Evolutionary conservation across 2,113 vertebrate species (phyloP), one percentile per base, ranked within the genome.

Genomic region (Calyptomena viridis): DNA sequence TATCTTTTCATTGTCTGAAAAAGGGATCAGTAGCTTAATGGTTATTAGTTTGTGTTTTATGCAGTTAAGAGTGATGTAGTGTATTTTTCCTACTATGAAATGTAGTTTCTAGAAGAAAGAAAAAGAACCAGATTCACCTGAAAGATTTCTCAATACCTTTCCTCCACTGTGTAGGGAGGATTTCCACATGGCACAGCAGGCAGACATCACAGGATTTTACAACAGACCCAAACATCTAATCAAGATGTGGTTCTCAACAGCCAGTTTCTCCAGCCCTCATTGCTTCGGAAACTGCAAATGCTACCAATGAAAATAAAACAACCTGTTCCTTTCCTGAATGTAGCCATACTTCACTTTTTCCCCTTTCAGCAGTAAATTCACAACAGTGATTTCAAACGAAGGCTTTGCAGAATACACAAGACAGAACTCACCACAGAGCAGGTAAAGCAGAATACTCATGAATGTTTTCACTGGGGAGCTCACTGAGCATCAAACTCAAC

Each of bases 301-400:
- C 68, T 73, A 83, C 78, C 35, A 40, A 11, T 16, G 50, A 86
- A 84, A 96, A 93, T 52, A 93, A 84, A 94, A 72, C 62, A 66
- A 79, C 73, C 25, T 53, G 46, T 14, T 67, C 42, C 88, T 73
- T 86, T 93, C 79, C 49, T 66, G 47, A 90, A 31, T 49, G 59
- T 52, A 71, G 21, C 50, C 58, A 60, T 28, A 69, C 59, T 79
- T 92, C 42, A 72, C 24, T 25, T 90, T 63, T 46, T 73, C 71
- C 25, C 75, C 47, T 37, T 77, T 83, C 68, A 93, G 80, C 76
- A 79, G 40, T 69, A 95, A 96, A 96, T 84, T 87, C 73, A 82
- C 49, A 79, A 23, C 1, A 1, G 39, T 66, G 71, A 74, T 64
- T 94, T 81, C 74, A 84, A 78, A 44, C 0, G 1, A 86, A 53